phyloP scores from a whole-genome alignment of 2,888 invertebrate species.

The Troilus luridus region DNA sequence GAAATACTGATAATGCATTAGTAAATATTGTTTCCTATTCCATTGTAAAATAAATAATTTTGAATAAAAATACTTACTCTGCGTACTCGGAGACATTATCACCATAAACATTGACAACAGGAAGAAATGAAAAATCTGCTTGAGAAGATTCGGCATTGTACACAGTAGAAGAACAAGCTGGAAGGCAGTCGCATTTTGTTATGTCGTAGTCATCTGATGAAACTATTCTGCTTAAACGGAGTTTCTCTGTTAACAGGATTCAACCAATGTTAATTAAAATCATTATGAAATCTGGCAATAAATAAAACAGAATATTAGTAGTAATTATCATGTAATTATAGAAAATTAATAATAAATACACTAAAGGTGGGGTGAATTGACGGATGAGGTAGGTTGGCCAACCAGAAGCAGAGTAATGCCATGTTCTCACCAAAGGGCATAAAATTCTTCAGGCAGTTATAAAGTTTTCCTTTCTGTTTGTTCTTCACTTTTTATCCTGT shows the following conservation, averaged over 20 bases:
- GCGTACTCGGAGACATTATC: slow-evolving; percentile 68
- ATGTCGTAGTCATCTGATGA: slow-evolving; percentile 24
- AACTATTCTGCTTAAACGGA: slow-evolving; percentile 42
- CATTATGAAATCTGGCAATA: slow-evolving; percentile 66
- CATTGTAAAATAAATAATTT: not conserved
- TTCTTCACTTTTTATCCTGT: too few species aligned
- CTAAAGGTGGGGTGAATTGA: too few species aligned
- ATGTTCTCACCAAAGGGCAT: too few species aligned
- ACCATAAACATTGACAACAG: slow-evolving; percentile 73
- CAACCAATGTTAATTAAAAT: not conserved
- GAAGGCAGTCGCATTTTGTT: slow-evolving; percentile 73
- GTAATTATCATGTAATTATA: too few species aligned
- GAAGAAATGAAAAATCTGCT: slow-evolving; percentile 77
- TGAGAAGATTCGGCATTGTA: slow-evolving; percentile 83
- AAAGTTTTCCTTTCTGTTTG: too few species aligned
- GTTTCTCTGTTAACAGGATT: slow-evolving; percentile 43
- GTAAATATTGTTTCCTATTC: not conserved
- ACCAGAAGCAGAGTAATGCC: too few species aligned
- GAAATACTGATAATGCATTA: too few species aligned
- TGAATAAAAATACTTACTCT: slow-evolving; percentile 67
- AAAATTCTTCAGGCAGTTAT: too few species aligned
- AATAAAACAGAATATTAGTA: not conserved
- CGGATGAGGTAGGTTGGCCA: too few species aligned
- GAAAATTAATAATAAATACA: too few species aligned
- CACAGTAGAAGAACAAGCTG: slow-evolving; percentile 78